These are phyloP conservation scores for Heliothis subflexa DNA, from an alignment of 1,140 invertebrate species.

Conservation along the genomic window DNA sequence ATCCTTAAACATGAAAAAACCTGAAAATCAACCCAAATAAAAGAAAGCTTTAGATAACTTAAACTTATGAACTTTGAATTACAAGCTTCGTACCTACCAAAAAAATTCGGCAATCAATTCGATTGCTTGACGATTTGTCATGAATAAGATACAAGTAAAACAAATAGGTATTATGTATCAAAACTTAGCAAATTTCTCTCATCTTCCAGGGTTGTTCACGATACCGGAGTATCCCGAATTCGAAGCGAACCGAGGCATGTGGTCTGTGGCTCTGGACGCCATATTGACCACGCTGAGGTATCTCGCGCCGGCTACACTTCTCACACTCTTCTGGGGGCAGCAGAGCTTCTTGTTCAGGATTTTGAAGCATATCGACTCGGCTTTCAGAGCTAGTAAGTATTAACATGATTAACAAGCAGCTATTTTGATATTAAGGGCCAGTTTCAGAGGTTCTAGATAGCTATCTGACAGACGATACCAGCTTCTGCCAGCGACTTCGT, in stretches of 20 bases:
- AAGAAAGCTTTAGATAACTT: too few relatives aligned
- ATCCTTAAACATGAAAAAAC: too few relatives aligned
- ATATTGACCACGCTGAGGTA: slow-evolving; percentile 81
- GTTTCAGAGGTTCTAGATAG: too few relatives aligned
- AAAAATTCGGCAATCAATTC: too few relatives aligned
- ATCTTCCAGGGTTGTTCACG: slow-evolving; percentile 76
- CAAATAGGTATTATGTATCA: neutral
- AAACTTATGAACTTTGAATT: too few relatives aligned
- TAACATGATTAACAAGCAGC: too few relatives aligned
- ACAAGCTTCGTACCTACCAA: too few relatives aligned
- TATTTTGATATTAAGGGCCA: too few relatives aligned
- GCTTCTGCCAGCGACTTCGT: too few relatives aligned
- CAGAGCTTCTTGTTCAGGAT: slow-evolving; percentile 81
- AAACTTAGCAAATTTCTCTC: neutral
- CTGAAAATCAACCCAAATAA: too few relatives aligned
- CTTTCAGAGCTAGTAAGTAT: slow-evolving; percentile 80
- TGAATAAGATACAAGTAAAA: neutral
- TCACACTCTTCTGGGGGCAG: slow-evolving; percentile 81
- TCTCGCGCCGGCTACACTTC: slow-evolving; percentile 80
- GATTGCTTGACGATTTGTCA: too few relatives aligned
- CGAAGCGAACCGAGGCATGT: slow-evolving; percentile 79
- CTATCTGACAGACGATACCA: too few relatives aligned
- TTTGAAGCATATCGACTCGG: slow-evolving; percentile 80
- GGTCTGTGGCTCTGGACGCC: slow-evolving; percentile 76
- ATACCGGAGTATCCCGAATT: slow-evolving; percentile 80